phyloP scores from a whole-genome alignment of 2,113 vertebrate species.

The Tetrao urogallus region DNA sequence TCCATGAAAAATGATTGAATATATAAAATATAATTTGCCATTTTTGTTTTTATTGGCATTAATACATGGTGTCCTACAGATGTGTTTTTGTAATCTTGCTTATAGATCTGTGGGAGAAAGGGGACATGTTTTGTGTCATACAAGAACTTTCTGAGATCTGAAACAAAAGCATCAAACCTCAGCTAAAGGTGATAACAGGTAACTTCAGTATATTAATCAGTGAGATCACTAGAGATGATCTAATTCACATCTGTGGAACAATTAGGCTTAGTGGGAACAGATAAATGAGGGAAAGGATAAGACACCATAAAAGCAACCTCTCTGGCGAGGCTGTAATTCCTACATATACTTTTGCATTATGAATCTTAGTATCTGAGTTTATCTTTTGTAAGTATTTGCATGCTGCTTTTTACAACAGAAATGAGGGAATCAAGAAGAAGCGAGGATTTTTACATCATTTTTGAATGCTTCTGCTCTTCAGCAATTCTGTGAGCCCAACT shows the following conservation, averaged over 20 bases:
- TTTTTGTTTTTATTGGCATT: not conserved
- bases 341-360: not conserved
- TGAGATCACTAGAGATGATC: not conserved
- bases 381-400: not conserved
- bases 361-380: not conserved
- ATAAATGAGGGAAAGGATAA: not conserved
- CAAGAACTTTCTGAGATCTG: not conserved
- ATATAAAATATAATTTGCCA: no score
- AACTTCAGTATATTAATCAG: not conserved
- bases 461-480: not conserved
- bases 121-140: not conserved
- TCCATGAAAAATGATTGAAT: not conserved
- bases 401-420: not conserved
- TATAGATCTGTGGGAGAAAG: not conserved
- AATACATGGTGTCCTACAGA: not conserved
- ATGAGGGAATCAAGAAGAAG: not conserved
- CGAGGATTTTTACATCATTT: not conserved
- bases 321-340: not conserved
- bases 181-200: not conserved
- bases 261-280: not conserved
- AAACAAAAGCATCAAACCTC: not conserved
- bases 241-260: not conserved
- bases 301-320: not conserved
- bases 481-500: not conserved
- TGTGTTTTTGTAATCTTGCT: not conserved